phyloP scores from a whole-genome alignment of 2,113 vertebrate species.

The Pomatorhinus ruficollis region DNA sequence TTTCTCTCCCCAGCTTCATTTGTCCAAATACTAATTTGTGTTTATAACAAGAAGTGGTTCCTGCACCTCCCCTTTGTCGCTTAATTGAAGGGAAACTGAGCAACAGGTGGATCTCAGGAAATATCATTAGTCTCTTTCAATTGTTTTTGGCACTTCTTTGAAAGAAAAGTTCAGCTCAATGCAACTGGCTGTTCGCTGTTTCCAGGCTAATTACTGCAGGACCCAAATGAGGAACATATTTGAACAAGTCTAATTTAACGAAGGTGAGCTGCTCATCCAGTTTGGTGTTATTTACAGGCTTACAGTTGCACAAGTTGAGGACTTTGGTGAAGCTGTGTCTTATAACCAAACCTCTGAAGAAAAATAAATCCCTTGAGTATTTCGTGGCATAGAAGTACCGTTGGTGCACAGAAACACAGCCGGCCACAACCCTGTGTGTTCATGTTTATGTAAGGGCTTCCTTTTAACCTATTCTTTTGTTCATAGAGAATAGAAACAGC shows the following conservation, averaged over 20 bases:
- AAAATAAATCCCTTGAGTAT: not conserved
- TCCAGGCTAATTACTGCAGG: slow-evolving; percentile 35
- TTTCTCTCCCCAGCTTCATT: slow-evolving; percentile 36
- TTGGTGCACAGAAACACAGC: not conserved
- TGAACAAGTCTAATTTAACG: not conserved
- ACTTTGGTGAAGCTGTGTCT: not conserved
- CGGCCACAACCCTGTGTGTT: not conserved
- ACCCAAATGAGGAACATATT: not conserved
- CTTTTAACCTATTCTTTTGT: slow-evolving; percentile 34
- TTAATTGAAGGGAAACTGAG: slow-evolving; percentile 63
- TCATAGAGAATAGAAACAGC: not conserved
- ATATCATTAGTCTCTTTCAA: slow-evolving; percentile 37
- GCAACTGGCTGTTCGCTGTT: not conserved
- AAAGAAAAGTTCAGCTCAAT: slow-evolving; percentile 40
- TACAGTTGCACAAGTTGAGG: not conserved
- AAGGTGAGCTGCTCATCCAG: not conserved
- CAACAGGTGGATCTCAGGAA: slow-evolving; percentile 65
- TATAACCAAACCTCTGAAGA: not conserved
- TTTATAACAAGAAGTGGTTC: slow-evolving; percentile 50
- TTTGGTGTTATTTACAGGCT: not conserved
- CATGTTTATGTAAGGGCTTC: slow-evolving; percentile 33
- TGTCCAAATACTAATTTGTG: slow-evolving; percentile 16
- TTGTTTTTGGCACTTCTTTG: slow-evolving; percentile 55
- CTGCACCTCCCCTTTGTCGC: slow-evolving; percentile 16
- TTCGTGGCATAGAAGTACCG: not conserved